Evolutionary conservation across 1,140 invertebrate species (phyloP).

Genomic region (Palaemon carinicauda): DNA sequence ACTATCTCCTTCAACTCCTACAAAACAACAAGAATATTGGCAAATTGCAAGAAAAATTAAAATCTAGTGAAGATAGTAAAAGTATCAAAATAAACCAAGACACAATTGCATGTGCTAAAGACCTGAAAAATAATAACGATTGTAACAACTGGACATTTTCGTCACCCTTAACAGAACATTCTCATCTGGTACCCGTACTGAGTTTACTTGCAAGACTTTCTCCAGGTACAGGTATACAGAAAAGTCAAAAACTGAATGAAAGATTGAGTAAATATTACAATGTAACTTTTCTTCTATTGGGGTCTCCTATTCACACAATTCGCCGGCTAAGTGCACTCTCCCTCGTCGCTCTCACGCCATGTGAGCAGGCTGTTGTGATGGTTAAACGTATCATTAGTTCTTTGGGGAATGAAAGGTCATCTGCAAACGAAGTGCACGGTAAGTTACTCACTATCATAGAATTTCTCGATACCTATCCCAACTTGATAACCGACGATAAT

Average conservation of each 20-base stretch:
- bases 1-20: constrained; percentile 62
- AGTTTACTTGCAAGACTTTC: constrained; percentile 66
- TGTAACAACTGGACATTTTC: constrained; percentile 39
- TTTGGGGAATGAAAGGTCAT: neutral
- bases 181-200: constrained; percentile 63
- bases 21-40: neutral
- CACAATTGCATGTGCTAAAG: neutral
- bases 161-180: constrained; percentile 15
- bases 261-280: constrained; percentile 2
- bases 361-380: neutral
- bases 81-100: neutral
- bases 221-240: constrained; percentile 58
- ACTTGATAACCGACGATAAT: neutral
- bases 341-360: constrained; percentile 43
- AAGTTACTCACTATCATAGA: neutral
- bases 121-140: neutral
- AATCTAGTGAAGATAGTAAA: too few relatives aligned
- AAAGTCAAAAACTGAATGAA: constrained; percentile 6
- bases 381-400: neutral
- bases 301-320: constrained; percentile 45
- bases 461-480: constrained; percentile 24
- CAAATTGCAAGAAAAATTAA: too few relatives aligned
- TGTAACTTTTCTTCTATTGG: constrained; percentile 14
- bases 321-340: constrained; percentile 34
- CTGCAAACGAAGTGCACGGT: constrained; percentile 15